Evolutionary conservation across 1,140 invertebrate genomes (phyloP), one percentile per base, ranked within the genome.

Genomic region (Luehdorfia chinensis): DNA sequence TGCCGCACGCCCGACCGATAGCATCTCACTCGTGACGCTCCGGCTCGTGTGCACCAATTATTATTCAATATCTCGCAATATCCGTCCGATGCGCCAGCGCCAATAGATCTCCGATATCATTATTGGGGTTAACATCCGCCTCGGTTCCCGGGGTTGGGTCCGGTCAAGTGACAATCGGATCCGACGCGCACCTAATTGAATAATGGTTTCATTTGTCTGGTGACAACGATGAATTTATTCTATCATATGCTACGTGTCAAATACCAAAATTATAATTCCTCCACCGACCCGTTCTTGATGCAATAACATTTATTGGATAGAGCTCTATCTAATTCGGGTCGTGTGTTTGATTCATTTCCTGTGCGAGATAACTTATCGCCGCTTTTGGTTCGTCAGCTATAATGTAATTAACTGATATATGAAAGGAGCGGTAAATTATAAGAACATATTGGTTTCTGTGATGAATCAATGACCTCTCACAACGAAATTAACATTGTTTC

Each of bases 1-100:
- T 79, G 71, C 79, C 57, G 79, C 79, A 78, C 75, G 79, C 68
- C 69, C 64, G 37, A 32, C 36, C 28, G 76, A 81, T 84, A 79
- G 37, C 59, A 84, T 84, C 79, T 69, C 64, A 55, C 66, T 80
- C 76, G 76, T 80, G 76, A 79, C 69, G 68, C 48, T 51, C 50
- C 55, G 50, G 45, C 50, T 60, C 61, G 57, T 70, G 66, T 75
- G 79, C 68, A 77, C 76, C 75, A 84, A 84, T 80, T 84, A 80
- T 72, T 80, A 81, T 84, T 79, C 76, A 80, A 84, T 80, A 79
- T 69, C 60, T 43, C 44, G 32, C 36, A 50, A 58, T 32, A 50
- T 28, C 50, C 47, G 52, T 11, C 18, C n/a, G n/a, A n/a, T n/a
- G n/a, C n/a, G n/a, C n/a, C 32, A 28, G 34, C 39, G 48, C 51